phyloP scores from a whole-genome alignment of 2,888 invertebrate genomes.

The Torymus auratus region DNA sequence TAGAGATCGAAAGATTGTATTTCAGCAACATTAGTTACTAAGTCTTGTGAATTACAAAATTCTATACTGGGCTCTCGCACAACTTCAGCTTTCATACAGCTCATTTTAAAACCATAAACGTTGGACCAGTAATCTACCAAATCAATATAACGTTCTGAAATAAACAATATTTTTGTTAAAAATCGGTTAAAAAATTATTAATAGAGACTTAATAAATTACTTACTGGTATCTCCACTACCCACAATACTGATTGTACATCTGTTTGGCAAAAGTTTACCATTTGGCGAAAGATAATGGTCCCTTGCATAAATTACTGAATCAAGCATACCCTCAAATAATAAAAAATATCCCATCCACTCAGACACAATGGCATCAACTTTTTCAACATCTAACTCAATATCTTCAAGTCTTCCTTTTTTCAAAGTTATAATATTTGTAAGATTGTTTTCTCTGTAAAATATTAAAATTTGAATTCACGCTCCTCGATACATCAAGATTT shows the following conservation, averaged over 20 bases:
- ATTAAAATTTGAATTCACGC: constrained; percentile 40
- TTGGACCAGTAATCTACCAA: constrained; percentile 93
- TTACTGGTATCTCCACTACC: constrained; percentile 86
- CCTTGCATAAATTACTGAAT: constrained; percentile 93
- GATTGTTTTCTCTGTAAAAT: constrained; percentile 83
- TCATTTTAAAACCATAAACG: constrained; percentile 97
- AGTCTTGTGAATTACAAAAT: constrained; percentile 75
- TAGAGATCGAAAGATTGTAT: constrained; percentile 82
- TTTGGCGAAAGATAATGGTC: constrained; percentile 87
- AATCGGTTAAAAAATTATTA: not conserved
- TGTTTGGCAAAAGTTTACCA: constrained; percentile 89
- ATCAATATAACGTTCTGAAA: constrained; percentile 83
- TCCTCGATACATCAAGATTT: not conserved
- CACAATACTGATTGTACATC: constrained; percentile 88
- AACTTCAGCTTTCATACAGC: constrained; percentile 90
- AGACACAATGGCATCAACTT: constrained; percentile 94
- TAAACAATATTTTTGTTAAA: constrained; percentile 22
- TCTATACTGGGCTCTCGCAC: constrained; percentile 87
- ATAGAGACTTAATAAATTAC: constrained; percentile 49
- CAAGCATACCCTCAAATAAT: constrained; percentile 97
- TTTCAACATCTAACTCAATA: constrained; percentile 84
- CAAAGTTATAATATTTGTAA: constrained; percentile 85
- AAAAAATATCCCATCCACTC: constrained; percentile 99
- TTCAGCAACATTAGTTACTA: constrained; percentile 71
- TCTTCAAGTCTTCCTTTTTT: constrained; percentile 93